These are phyloP conservation scores for Dryoscopus gambensis DNA, from an alignment of 2,113 vertebrate species.

Conservation along the genomic window DNA sequence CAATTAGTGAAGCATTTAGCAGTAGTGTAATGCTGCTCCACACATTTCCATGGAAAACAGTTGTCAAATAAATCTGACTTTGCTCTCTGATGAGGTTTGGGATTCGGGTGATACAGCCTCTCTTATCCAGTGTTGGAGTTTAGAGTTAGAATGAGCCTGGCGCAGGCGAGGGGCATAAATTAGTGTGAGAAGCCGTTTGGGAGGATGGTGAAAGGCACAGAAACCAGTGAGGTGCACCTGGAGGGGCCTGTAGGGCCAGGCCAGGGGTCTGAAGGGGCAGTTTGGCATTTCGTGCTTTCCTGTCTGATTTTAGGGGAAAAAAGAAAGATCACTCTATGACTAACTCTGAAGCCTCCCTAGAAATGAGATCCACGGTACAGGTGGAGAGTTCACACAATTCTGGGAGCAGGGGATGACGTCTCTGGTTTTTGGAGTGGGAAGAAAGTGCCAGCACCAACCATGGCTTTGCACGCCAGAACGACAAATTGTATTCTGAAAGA, in stretches of 20 bases:
- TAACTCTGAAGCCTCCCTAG: background rate
- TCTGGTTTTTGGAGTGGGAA: background rate
- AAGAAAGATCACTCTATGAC: accelerated
- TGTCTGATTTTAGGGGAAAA: background rate
- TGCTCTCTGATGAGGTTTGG: background rate
- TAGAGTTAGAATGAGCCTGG: background rate
- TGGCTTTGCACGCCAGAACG: background rate
- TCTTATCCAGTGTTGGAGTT: background rate
- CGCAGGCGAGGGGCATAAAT: accelerated
- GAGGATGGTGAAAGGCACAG: background rate
- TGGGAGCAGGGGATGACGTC: background rate
- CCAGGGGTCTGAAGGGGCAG: background rate
- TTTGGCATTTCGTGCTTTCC: background rate
- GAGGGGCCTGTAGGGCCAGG: background rate
- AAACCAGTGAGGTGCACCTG: background rate
- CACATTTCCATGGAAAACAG: background rate
- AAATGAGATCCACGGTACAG: accelerated
- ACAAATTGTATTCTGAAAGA: background rate
- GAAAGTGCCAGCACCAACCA: background rate
- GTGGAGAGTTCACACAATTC: background rate
- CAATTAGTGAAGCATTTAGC: background rate
- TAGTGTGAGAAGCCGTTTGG: accelerated
- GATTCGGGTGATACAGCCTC: background rate
- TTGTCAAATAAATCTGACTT: background rate
- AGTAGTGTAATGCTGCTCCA: background rate